Base-by-base conservation (phyloP, 1,140 invertebrate genomes). In the Carcinoscorpius rotundicauda region DNA sequence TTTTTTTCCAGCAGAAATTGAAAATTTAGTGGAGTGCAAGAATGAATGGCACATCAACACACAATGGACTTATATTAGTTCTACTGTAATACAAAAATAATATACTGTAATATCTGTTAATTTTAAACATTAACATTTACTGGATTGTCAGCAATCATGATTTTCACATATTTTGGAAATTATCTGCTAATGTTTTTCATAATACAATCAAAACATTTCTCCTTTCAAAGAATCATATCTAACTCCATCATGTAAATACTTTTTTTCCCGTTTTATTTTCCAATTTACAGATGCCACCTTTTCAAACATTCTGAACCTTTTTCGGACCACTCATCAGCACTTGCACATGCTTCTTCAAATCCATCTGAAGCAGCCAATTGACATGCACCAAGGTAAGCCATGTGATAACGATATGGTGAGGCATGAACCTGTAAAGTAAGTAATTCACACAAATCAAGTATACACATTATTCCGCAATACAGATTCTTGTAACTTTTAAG, bases 311-410 rank as follows among this genome's bases (percentile, higher is more conserved):
- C 63, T 50, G 66, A 69, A 52, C 73, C 73, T 57, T 72, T 65
- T 59, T 71, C 70, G 10, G 61, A 66, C 75, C 74, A 76, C 10
- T 73, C 72, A 53, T 80, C 74, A 29, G 71, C 68, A 4, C 75
- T 77, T 48, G 82, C 76, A 69, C 78, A 80, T 56, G 79, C 77
- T 66, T 80, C 74, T 61, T 81, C 73, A 72, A 83, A 85, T 11
- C 77, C 78, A 6, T 78, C 75, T 65, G 79, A 77, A 48, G 73
- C 73, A 4, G 82, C 81, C 60, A 84, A 73, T 8, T 79, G 74
- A 64, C 82, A 82, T 0, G 81, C 81, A 49, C 83, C 84, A 52
- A 85, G 76, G 71, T 79, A 85, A 3, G 83, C 80, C 51, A 82
- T 80, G 73, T 85, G 83, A 65, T 83, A 83, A 11, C 82, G 71